Conservation (phyloP, 2,888 invertebrate species). For the Melipona beecheii region DNA sequence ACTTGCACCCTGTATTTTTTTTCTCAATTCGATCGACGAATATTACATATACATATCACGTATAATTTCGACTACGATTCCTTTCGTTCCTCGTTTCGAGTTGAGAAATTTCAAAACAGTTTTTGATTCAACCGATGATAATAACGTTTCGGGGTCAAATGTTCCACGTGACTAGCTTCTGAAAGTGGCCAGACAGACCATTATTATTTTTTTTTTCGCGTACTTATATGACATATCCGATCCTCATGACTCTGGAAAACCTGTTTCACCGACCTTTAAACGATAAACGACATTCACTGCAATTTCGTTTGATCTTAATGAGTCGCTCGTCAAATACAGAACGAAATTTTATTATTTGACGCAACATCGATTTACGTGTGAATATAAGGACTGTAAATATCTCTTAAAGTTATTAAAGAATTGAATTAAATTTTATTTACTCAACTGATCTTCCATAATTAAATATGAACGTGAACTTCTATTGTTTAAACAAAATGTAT, state of each 20-base stretch:
- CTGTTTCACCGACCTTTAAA: conserved; percentile 59
- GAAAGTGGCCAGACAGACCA: conserved; percentile 21
- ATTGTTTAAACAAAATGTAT: neutral
- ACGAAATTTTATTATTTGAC: neutral
- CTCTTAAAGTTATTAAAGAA: neutral
- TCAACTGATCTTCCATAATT: neutral
- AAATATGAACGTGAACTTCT: neutral
- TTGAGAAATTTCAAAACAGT: conserved; percentile 15
- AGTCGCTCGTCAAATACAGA: conserved; percentile 5
- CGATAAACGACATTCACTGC: conserved; percentile 38
- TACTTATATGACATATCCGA: conserved; percentile 31
- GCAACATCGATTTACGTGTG: neutral
- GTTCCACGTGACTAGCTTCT: conserved; percentile 40
- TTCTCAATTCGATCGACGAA: too few relatives aligned
- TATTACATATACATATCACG: neutral
- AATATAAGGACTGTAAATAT: accelerated
- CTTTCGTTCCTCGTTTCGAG: neutral
- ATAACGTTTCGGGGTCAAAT: conserved; percentile 47
- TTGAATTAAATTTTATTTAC: neutral
- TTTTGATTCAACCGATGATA: conserved; percentile 36
- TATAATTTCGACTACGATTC: neutral
- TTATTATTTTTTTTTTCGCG: conserved; percentile 17
- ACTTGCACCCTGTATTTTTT: neutral
- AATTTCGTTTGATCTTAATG: conserved; percentile 16
- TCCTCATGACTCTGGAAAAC: conserved; percentile 54